Percentiles rank a stretch among this genome's conserved stretches.
Evolutionary conservation across 2,113 vertebrate genomes (phyloP).

Genomic region (Oreochromis aureus): DNA sequence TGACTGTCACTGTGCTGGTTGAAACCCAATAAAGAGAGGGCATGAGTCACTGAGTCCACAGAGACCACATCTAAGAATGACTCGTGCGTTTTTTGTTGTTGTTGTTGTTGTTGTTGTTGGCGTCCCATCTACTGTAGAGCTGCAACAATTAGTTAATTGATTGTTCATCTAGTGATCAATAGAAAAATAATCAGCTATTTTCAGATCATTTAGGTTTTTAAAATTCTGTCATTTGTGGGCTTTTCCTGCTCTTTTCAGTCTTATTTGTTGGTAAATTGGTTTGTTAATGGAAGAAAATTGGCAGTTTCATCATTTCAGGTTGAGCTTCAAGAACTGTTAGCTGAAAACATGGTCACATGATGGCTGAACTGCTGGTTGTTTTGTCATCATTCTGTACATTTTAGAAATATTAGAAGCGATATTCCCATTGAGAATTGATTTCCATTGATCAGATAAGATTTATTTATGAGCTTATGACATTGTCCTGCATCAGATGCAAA

Average conservation of each 20-base stretch:
- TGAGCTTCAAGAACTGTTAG: neutral
- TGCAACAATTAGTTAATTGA: neutral
- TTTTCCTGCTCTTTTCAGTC: neutral
- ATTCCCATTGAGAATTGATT: neutral
- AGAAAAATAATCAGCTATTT: neutral
- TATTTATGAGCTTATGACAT: neutral
- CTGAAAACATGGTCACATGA: neutral
- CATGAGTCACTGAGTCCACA: neutral
- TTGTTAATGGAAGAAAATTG: neutral
- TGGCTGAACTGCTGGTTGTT: neutral
- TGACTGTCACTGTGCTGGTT: neutral
- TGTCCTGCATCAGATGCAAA: neutral
- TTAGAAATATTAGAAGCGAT: neutral
- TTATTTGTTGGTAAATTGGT: neutral
- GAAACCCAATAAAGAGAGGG: neutral
- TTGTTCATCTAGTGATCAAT: neutral
- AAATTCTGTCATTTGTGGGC: neutral
- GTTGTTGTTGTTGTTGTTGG: neutral
- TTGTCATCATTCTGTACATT: neutral
- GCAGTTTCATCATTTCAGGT: neutral
- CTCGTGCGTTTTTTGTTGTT: neutral
- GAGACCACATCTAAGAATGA: neutral
- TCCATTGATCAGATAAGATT: neutral
- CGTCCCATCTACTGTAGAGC: neutral
- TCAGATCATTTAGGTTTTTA: neutral